Percentiles rank a stretch among this genome's conserved stretches.
These are phyloP conservation scores for Teleiodes luculella DNA, from an alignment of 2,888 invertebrate species.

Conservation along the genomic window DNA sequence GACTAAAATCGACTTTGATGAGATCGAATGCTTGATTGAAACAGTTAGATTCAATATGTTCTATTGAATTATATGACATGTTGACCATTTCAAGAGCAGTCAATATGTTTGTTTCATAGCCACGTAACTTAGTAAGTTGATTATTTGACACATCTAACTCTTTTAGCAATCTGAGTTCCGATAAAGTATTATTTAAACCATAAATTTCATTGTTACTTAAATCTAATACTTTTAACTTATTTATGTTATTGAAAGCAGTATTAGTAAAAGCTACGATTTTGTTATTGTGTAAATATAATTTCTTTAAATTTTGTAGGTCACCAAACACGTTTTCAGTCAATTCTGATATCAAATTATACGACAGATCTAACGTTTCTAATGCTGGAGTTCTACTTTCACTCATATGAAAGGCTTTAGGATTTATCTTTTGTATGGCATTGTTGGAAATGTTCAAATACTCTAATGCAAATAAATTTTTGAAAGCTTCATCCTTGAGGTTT, in stretches of 20 bases:
- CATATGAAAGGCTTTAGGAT: conserved; percentile 36
- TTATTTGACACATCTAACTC: conserved; percentile 52
- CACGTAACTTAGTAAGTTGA: conserved; percentile 38
- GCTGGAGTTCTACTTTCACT: conserved; percentile 29
- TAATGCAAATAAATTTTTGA: conserved; percentile 37
- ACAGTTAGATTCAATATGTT: conserved; percentile 47
- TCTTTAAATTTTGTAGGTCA: conserved; percentile 35
- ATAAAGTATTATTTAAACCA: conserved; percentile 46
- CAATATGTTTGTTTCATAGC: conserved; percentile 50
- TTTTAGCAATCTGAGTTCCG: conserved; percentile 43
- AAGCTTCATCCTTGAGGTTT: conserved; percentile 42
- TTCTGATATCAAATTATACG: conserved; percentile 40
- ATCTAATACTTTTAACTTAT: conserved; percentile 36
- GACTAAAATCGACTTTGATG: conserved; percentile 46
- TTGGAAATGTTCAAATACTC: conserved; percentile 47
- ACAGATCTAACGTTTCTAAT: conserved; percentile 47
- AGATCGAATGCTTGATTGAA: conserved; percentile 49
- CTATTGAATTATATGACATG: conserved; percentile 51
- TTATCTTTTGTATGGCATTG: conserved; percentile 43
- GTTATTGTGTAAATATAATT: conserved; percentile 49
- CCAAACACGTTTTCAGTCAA: conserved; percentile 38
- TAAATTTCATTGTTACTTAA: conserved; percentile 47
- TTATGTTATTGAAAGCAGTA: conserved; percentile 40
- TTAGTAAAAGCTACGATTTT: conserved; percentile 39
- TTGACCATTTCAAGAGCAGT: conserved; percentile 45